Evolutionary conservation across 2,113 vertebrate species (phyloP).

Genomic region (Elephas maximus): DNA sequence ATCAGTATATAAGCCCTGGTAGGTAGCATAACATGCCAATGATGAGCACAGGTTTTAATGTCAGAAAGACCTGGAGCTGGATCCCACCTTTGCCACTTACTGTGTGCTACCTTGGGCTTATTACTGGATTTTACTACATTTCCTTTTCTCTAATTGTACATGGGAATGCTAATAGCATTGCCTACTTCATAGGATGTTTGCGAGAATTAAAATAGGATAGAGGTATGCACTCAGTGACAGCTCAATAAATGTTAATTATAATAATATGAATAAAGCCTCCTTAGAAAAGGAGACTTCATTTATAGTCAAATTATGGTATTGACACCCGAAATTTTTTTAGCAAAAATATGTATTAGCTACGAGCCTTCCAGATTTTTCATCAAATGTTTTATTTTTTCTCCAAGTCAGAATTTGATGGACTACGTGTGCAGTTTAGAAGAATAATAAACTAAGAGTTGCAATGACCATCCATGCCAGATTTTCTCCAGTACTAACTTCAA

Average conservation of each 20-base stretch:
- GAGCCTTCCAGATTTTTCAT: not conserved
- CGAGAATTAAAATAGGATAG: slow-evolving; percentile 15
- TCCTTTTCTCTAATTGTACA: slow-evolving; percentile 12
- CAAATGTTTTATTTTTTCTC: not conserved
- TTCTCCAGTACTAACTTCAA: not conserved
- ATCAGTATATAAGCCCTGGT: not conserved
- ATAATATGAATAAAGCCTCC: not conserved
- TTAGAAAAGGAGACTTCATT: slow-evolving; percentile 37
- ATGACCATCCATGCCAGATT: not conserved
- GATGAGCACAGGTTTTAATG: not conserved
- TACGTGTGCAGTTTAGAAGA: not conserved
- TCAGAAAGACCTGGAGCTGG: not conserved
- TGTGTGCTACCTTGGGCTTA: not conserved
- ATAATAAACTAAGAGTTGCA: not conserved
- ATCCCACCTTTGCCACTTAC: not conserved
- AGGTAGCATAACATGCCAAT: not conserved
- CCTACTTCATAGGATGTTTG: not conserved
- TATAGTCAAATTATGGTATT: not conserved
- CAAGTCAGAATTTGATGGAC: slow-evolving; percentile 1
- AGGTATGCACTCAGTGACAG: not conserved
- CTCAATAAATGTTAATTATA: not conserved
- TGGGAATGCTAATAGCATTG: not conserved
- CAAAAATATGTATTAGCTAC: slow-evolving; percentile 2
- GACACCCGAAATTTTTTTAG: not conserved
- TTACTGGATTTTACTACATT: not conserved